Evolutionary conservation across 23 tunicate species (phyloP).

Genomic region (Phallusia fumigata): DNA sequence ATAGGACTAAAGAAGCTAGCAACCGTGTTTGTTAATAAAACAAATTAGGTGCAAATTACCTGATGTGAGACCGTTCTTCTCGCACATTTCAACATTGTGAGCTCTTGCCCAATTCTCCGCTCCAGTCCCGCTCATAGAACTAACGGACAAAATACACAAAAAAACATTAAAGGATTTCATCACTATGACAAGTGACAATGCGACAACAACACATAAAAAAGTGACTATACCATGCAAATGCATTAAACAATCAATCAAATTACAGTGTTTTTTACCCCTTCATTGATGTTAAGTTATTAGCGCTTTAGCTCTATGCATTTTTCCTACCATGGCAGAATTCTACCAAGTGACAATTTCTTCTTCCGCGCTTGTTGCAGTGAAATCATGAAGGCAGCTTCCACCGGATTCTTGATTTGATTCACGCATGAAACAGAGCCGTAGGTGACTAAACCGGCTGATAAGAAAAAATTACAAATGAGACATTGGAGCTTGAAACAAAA

Average conservation of each 20-base stretch:
- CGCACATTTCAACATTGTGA: conserved; percentile 69
- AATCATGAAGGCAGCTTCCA: conserved; percentile 65
- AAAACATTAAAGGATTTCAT: too few relatives aligned
- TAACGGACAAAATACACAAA: neutral
- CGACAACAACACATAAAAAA: too few relatives aligned
- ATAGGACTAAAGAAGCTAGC: too few relatives aligned
- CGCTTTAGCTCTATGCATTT: too few relatives aligned
- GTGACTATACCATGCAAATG: too few relatives aligned
- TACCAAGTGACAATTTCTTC: conserved; percentile 46
- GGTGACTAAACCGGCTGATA: conserved; percentile 19
- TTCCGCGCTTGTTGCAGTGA: conserved; percentile 41
- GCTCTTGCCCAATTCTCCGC: conserved; percentile 88
- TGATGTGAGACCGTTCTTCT: conserved; percentile 30
- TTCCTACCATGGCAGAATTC: conserved; percentile 85
- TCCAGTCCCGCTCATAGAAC: conserved; percentile 57
- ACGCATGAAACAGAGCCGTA: conserved; percentile 94
- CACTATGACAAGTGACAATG: too few relatives aligned
- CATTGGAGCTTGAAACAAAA: neutral
- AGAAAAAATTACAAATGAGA: neutral
- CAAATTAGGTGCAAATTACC: conserved; percentile 23
- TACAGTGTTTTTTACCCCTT: too few relatives aligned
- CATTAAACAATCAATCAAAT: too few relatives aligned
- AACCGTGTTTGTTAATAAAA: too few relatives aligned
- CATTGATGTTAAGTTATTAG: too few relatives aligned
- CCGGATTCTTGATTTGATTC: conserved; percentile 62